Evolutionary conservation across 2,888 invertebrate genomes (phyloP).

Genomic region (Petrolisthes manimaculis): DNA sequence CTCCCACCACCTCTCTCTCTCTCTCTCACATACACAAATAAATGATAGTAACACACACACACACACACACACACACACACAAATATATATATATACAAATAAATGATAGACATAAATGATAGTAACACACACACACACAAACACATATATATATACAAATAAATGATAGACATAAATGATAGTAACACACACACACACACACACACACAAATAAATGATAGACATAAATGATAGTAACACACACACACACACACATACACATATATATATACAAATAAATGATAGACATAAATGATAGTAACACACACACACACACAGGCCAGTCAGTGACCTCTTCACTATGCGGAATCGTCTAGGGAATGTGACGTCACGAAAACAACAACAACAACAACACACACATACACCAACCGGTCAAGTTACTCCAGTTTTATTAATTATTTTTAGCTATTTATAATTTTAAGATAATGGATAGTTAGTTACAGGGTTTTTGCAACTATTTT

Average conservation of each 20-base stretch:
- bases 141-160: conserved; percentile 19
- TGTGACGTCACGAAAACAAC: too few species aligned
- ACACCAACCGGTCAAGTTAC: too few species aligned
- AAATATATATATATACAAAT: neutral
- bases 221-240: conserved; percentile 12
- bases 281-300: neutral
- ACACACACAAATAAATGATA: neutral
- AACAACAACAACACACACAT: too few species aligned
- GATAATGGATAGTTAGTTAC: too few species aligned
- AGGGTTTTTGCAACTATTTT: neutral
- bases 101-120: neutral
- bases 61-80: neutral
- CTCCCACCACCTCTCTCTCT: neutral
- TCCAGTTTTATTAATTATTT: too few species aligned
- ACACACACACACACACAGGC: neutral
- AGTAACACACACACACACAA: neutral
- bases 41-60: neutral
- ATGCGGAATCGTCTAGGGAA: too few species aligned
- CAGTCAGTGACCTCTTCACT: too few species aligned
- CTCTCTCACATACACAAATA: neutral
- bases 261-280: conserved; percentile 18
- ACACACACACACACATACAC: conserved; percentile 26
- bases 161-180: neutral
- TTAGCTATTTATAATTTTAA: too few species aligned
- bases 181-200: too few species aligned